Conservation (phyloP, 2,797 vertebrate genomes). For the Lutra lutra region DNA sequence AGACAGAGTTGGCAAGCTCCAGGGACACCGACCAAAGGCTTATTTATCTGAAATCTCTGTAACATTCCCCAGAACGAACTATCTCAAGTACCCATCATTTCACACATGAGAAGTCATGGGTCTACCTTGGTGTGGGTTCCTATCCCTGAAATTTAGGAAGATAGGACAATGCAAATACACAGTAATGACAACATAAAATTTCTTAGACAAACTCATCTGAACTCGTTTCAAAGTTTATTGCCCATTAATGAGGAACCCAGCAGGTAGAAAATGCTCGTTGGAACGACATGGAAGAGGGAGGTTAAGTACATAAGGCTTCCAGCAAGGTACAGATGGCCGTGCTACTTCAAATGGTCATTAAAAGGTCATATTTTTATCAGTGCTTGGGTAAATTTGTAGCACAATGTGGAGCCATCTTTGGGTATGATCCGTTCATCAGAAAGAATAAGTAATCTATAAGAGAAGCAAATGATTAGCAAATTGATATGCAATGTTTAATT, state of each 20-base stretch:
- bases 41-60: background rate
- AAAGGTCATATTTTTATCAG: slow-evolving; percentile 2
- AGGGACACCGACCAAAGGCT: background rate
- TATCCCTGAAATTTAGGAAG: background rate
- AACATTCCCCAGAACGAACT: background rate
- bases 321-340: background rate
- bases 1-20: background rate
- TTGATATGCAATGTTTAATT: background rate
- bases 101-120: background rate
- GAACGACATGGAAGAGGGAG: background rate
- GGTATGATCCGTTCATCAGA: background rate
- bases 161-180: background rate
- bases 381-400: background rate
- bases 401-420: background rate
- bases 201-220: background rate
- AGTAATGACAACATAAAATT: background rate
- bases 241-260: background rate
- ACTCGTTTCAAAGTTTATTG: background rate
- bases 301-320: background rate
- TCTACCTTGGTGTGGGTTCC: background rate
- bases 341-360: background rate
- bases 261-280: background rate
- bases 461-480: slow-evolving; percentile 7
- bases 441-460: background rate
- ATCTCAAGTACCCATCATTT: background rate